Evolutionary conservation across 2,797 vertebrate species (phyloP).

Genomic region (Danio jaintianensis): DNA sequence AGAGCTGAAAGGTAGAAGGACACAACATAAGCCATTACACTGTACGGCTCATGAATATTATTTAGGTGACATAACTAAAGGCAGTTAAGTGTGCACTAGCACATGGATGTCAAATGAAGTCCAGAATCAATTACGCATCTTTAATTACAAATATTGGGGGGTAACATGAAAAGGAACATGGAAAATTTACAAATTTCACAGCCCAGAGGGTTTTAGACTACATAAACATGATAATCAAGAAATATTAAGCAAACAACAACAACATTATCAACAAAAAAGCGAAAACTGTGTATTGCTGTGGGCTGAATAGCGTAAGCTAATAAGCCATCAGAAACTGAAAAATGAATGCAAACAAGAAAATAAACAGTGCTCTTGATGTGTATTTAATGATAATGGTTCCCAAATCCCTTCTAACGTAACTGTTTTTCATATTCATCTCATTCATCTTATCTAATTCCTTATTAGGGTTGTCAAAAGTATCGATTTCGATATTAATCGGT

Average conservation of each 20-base stretch:
- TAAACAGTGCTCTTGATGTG: not conserved
- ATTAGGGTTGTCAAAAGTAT: too few relatives aligned
- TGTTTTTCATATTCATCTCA: conserved; percentile 32
- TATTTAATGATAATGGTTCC: not conserved
- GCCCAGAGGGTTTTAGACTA: conserved; percentile 25
- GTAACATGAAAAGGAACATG: conserved; percentile 12
- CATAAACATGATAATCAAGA: conserved; percentile 30
- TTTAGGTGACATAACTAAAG: not conserved
- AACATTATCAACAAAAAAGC: not conserved
- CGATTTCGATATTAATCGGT: too few relatives aligned
- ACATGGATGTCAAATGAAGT: not conserved
- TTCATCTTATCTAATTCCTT: conserved; percentile 70
- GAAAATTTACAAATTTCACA: conserved; percentile 23
- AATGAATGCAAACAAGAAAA: not conserved
- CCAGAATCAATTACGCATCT: conserved; percentile 14
- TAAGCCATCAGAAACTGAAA: not conserved
- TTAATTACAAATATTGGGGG: conserved; percentile 2
- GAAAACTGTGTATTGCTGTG: not conserved
- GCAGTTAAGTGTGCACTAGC: not conserved
- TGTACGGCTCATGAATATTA: conserved; percentile 25
- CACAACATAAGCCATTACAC: not conserved
- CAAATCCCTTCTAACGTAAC: not conserved
- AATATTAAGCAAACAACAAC: conserved; percentile 17
- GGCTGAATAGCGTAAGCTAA: not conserved
- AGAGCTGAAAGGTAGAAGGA: not conserved